Evolutionary conservation across 2,797 vertebrate species (phyloP).

Genomic region (Lepus townsendii): DNA sequence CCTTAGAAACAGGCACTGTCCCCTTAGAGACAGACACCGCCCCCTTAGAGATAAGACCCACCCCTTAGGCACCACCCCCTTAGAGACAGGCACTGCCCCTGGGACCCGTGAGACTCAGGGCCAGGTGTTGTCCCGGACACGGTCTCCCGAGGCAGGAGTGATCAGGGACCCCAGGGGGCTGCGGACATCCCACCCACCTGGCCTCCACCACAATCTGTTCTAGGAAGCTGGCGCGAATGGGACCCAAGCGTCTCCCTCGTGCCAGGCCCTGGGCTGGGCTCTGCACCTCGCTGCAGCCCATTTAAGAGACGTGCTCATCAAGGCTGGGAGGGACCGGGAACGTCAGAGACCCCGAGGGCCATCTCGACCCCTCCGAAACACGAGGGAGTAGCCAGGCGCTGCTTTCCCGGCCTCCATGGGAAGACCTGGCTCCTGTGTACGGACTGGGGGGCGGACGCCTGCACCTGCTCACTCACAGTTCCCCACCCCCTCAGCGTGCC

Average conservation of each 20-base stretch:
- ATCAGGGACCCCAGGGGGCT: not conserved
- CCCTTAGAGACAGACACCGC: not conserved
- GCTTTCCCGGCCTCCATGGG: too few relatives aligned
- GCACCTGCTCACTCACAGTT: not conserved
- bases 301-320: not conserved
- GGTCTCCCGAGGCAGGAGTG: not conserved
- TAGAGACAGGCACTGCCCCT: accelerated
- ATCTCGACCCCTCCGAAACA: not conserved
- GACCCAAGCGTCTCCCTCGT: not conserved
- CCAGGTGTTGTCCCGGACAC: conserved; percentile 38
- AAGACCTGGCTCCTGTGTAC: too few relatives aligned
- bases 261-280: too few relatives aligned
- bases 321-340: not conserved
- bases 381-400: not conserved
- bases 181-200: not conserved
- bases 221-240: not conserved
- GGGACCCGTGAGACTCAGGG: not conserved
- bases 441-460: too few relatives aligned
- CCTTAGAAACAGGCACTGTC: not conserved
- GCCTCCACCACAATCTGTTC: not conserved
- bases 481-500: not conserved
- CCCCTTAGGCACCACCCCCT: accelerated
- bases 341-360: not conserved
- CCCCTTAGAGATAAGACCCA: not conserved
- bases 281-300: not conserved